A percentile compares a stretch with the other conserved stretches of the same genome.
phyloP scores from a whole-genome alignment of 2,113 vertebrate genomes.

The Halcyon malimbica region DNA sequence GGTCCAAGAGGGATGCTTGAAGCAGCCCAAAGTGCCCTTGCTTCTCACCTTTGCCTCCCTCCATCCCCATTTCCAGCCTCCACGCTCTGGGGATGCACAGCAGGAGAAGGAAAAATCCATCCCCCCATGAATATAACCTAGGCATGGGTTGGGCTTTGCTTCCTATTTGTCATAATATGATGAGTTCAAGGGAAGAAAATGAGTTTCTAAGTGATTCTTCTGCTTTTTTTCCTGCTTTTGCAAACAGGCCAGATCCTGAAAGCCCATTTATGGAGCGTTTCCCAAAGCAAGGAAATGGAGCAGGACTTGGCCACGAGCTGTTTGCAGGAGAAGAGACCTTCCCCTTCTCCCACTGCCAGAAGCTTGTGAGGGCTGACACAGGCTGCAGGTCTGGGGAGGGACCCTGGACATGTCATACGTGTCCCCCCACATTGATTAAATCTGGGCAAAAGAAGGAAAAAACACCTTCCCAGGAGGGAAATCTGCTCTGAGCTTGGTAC shows the following conservation, averaged over 20 bases:
- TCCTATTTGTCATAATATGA: background rate
- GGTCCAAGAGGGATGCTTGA: background rate
- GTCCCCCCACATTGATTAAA: background rate
- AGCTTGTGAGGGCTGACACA: fast-evolving
- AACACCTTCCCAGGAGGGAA: background rate
- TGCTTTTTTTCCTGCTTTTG: background rate
- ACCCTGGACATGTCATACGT: background rate
- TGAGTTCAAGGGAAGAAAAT: background rate
- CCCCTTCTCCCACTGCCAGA: background rate
- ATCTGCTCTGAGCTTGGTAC: background rate
- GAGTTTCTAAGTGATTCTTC: background rate
- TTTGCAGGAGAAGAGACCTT: background rate
- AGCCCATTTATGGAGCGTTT: background rate
- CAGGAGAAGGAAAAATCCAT: background rate
- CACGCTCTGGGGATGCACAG: fast-evolving
- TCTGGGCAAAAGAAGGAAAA: background rate
- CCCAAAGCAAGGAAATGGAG: fast-evolving
- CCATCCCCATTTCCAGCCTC: background rate
- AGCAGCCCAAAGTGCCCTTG: fast-evolving
- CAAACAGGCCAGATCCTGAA: background rate
- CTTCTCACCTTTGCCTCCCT: background rate
- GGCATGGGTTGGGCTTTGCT: fast-evolving
- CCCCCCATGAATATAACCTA: background rate
- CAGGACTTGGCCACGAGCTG: background rate
- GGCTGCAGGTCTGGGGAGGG: background rate